Evolutionary conservation across 2,797 vertebrate species (phyloP).

Genomic region (Fratercula arctica): DNA sequence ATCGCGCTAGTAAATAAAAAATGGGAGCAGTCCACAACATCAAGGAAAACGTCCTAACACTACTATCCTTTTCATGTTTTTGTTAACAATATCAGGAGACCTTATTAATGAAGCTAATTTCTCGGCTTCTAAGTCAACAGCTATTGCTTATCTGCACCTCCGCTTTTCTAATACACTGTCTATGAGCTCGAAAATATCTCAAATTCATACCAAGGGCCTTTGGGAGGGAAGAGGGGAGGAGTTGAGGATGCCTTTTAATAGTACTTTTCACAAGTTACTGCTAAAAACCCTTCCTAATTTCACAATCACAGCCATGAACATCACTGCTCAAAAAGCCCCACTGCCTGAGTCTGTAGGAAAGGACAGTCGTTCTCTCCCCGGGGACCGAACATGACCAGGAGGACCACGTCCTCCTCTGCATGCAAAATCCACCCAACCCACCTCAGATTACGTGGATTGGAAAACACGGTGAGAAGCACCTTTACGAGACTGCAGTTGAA

Average conservation of each 20-base stretch:
- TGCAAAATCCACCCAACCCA: fast-evolving
- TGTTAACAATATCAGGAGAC: neutral
- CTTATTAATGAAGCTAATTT: neutral
- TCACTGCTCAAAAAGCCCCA: neutral
- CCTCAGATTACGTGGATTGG: neutral
- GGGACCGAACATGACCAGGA: neutral
- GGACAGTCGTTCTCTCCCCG: neutral
- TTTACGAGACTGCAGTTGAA: neutral
- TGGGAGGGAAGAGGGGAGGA: neutral
- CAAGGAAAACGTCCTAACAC: neutral
- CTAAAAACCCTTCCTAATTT: neutral
- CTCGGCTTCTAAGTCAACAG: neutral
- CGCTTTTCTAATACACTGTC: neutral
- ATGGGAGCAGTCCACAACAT: neutral
- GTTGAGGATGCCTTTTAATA: neutral
- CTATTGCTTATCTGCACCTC: neutral
- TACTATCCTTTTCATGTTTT: neutral
- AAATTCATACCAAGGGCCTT: neutral
- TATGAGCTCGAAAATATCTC: neutral
- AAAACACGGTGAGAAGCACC: neutral
- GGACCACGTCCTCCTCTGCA: neutral
- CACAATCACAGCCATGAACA: neutral
- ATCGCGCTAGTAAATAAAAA: neutral
- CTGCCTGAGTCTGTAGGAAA: neutral
- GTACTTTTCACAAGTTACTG: neutral